Conservation (phyloP, 1,140 invertebrate species). For the Magallana ariakensis region DNA sequence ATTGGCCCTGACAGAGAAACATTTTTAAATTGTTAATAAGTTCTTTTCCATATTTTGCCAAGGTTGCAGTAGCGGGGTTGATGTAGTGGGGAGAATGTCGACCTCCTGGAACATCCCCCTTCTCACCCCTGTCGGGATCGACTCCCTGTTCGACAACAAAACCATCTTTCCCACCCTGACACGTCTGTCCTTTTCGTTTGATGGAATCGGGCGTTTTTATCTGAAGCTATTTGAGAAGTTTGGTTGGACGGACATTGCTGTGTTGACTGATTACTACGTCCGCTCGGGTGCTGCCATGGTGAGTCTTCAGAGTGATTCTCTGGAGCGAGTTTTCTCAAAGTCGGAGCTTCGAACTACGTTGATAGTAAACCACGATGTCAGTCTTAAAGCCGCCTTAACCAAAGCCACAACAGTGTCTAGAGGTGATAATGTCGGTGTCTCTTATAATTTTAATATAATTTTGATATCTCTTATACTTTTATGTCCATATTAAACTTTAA, state of each 20-base stretch:
- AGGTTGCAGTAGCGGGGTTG: slow-evolving; percentile 51
- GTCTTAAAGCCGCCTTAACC: not conserved
- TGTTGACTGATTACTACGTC: slow-evolving; percentile 80
- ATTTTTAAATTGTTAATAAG: no score
- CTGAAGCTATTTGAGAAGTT: slow-evolving; percentile 90
- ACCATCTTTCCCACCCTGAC: slow-evolving; percentile 91
- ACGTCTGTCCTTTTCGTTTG: slow-evolving; percentile 91
- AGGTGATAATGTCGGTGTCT: not conserved
- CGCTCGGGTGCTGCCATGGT: no score
- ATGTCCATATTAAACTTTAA: no score
- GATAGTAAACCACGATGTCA: not conserved
- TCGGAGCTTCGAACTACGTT: not conserved
- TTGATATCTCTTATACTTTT: no score
- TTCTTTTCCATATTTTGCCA: not conserved
- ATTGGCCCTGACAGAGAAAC: no score
- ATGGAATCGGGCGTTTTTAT: slow-evolving; percentile 88
- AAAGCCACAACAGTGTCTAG: not conserved
- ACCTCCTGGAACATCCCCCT: slow-evolving; percentile 52
- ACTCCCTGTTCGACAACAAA: slow-evolving; percentile 83
- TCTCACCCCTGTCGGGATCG: slow-evolving; percentile 48
- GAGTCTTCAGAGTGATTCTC: not conserved
- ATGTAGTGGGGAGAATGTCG: slow-evolving; percentile 46
- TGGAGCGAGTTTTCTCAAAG: not conserved
- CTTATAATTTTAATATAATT: no score
- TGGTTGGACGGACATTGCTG: slow-evolving; percentile 89